Evolutionary conservation across 2,797 vertebrate species (phyloP), one percentile per base, ranked within the genome.

Genomic region (Adrianichthys oophorus): DNA sequence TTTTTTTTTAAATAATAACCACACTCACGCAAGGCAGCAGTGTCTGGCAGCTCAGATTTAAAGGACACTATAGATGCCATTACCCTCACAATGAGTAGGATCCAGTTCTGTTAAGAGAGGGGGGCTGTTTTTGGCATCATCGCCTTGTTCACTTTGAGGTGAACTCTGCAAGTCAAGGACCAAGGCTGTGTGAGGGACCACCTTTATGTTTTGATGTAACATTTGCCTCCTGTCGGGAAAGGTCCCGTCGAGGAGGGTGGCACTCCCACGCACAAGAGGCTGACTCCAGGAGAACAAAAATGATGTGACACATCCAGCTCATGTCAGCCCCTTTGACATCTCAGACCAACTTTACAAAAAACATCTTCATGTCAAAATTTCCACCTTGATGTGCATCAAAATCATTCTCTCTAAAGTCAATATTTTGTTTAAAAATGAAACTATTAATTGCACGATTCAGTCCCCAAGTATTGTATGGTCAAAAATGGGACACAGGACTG

Each of bases 381-480:
- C 32, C 32, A 37, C 10, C 7, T 29, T 29, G 29, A 32, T 32
- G 32, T 37, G 10, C 2, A 12, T 12, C 2, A 13, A 37, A 37
- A 37, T 37, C 8, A 0, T 7, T 32, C 29, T 32, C 29, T 8
- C 29, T 10, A 32, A 32, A 37, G 10, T 37, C 3, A 26, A 26
- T 7, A 5, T 7, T 26, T 6, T 26, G 7, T 7, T 7, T 19
- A 19, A 19, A 26, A 26, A 26, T 4, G 6, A 48, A 74, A 69
- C 45, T 60, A 54, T 72, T 79, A 77, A 65, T 60, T 58, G 55
- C 65, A 83, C 78, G 72, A 72, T 61, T 89, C 65, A 82, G 78
- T 84, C 72, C 65, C 63, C 62, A 82, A 59, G 55, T 75, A 74
- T 80, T 68, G 48, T 75, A 49, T 75, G 78, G 77, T 79, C 78